Evolutionary conservation across 1,140 invertebrate genomes (phyloP), one percentile per base, ranked within the genome.

Genomic region (Chlorops oryzae): DNA sequence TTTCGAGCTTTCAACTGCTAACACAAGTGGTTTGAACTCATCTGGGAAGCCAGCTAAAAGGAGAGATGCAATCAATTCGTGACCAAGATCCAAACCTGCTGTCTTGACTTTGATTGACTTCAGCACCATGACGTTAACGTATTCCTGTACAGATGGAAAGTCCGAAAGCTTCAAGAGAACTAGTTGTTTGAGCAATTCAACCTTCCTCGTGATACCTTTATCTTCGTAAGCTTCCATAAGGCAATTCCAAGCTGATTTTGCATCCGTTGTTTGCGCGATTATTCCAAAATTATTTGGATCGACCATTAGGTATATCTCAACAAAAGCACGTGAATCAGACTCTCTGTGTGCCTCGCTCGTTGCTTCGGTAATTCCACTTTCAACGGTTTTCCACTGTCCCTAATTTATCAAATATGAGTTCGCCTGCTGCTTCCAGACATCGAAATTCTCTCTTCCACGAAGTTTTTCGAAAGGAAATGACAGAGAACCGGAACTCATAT

Each of bases 11-110:
- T 41, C 20, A 15, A 73, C 58, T 5, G 53, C 64, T 66, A 72
- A 71, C 9, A 72, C 65, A 63, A 73, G 68, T 0, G 70, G 69
- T 15, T 34, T 24, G 58, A 50, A 73, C 45, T 59, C 55, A 41
- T 70, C 61, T 9, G 65, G 47, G 21, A 73, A 55, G 24, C 69
- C 72, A 1, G 67, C 61, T 22, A 73, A 52, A 15, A 73, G 22
- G 9, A 73, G 41, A 2, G 59, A 49, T 20, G 61, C 69, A 17
- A 72, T 57, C 63, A 60, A 72, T 45, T 74, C 61, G 35, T 72
- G 65, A 23, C 20, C 27, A 3, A 56, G 35, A n/a, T 43, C 24
- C 17, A 51, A 50, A n/a, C 25, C 39, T 9, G 34, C 39, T 4
- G 23, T 28, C 15, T 21, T 27, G n/a, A 50, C 28, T 20, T 50